Percentiles rank a stretch among this genome's conserved stretches.
These are phyloP conservation scores for Rotaria magnacalcarata DNA, from an alignment of 2,888 invertebrate species.

Conservation along the genomic window DNA sequence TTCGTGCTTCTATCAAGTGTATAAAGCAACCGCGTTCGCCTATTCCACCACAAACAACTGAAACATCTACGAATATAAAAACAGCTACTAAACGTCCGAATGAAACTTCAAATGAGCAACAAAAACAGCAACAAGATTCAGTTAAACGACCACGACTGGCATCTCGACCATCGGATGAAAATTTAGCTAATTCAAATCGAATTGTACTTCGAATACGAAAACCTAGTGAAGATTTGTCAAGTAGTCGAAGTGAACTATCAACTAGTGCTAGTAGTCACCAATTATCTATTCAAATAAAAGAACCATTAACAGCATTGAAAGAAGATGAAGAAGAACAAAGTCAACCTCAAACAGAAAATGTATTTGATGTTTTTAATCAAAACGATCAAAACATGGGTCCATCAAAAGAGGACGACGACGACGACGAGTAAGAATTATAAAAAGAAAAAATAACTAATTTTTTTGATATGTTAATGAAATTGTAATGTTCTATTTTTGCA, in stretches of 20 bases:
- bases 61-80: neutral
- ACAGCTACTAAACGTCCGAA: neutral
- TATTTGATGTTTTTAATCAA: neutral
- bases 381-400: neutral
- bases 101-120: neutral
- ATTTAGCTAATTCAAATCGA: neutral
- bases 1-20: conserved; percentile 10
- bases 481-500: neutral
- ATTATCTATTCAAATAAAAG: neutral
- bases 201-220: conserved; percentile 8
- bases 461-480: neutral
- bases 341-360: neutral
- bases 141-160: neutral
- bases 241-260: conserved; percentile 6
- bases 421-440: neutral
- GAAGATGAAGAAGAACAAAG: neutral
- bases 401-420: neutral
- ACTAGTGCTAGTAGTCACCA: neutral
- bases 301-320: neutral
- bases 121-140: neutral
- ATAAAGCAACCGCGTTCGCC: neutral
- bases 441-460: neutral
- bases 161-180: neutral
- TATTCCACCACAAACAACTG: neutral
- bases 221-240: neutral